phyloP scores from a whole-genome alignment of 2,888 invertebrate species.

The Gryllus longicercus region DNA sequence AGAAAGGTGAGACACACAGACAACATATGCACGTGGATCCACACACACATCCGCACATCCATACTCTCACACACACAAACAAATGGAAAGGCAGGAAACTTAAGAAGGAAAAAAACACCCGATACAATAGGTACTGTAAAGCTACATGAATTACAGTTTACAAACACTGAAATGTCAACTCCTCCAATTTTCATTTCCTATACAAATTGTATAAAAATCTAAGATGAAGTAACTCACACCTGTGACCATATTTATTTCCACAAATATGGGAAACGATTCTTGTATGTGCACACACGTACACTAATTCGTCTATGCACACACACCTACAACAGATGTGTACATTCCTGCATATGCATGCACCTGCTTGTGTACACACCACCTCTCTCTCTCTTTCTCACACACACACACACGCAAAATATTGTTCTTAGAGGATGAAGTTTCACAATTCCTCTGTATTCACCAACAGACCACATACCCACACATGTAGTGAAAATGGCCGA shows the following conservation, averaged over 20 bases:
- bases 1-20: neutral
- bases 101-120: too few relatives aligned
- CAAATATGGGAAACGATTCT: too few relatives aligned
- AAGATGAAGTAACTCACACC: neutral
- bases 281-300: too few relatives aligned
- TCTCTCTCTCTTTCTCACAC: neutral
- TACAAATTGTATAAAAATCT: conserved; percentile 7
- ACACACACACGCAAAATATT: neutral
- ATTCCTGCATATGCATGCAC: too few relatives aligned
- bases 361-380: too few relatives aligned
- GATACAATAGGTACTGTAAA: neutral
- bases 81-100: too few relatives aligned
- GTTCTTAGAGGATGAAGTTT: neutral
- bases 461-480: neutral
- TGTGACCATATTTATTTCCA: neutral
- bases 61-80: too few relatives aligned
- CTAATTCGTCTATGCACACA: too few relatives aligned
- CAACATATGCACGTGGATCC: too few relatives aligned
- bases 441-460: neutral
- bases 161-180: neutral
- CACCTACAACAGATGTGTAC: too few relatives aligned
- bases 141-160: neutral
- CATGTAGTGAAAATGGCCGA: neutral
- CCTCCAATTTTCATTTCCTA: neutral
- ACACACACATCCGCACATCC: too few relatives aligned